Conservation (phyloP, 1,140 invertebrate species). For the Venturia canescens region DNA sequence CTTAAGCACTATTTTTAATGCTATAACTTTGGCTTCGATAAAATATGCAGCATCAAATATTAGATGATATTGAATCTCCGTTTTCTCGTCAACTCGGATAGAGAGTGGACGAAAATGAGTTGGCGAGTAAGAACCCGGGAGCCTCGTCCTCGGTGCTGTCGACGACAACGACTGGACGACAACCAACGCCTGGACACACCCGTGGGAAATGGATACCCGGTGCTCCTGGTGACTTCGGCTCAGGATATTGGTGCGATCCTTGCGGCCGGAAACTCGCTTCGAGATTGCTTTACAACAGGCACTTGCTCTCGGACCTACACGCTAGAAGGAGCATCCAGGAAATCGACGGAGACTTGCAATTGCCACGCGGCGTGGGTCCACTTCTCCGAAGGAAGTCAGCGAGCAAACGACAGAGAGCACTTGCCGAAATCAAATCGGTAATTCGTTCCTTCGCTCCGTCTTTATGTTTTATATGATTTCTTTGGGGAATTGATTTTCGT, state of each 20-base stretch:
- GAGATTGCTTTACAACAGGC: constrained; percentile 84
- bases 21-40: too few species aligned
- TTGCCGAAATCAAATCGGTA: constrained; percentile 41
- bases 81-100: constrained; percentile 46
- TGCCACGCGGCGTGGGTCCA: constrained; percentile 49
- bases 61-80: constrained; percentile 15
- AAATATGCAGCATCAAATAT: not conserved
- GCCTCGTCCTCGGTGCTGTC: constrained; percentile 12
- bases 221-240: constrained; percentile 72
- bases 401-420: constrained; percentile 60
- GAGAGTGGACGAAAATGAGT: constrained; percentile 62
- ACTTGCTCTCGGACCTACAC: constrained; percentile 85
- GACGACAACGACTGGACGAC: constrained; percentile 35
- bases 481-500: not conserved
- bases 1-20: too few species aligned
- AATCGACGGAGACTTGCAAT: constrained; percentile 67
- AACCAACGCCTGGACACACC: constrained; percentile 82
- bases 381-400: constrained; percentile 36
- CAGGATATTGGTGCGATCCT: constrained; percentile 85
- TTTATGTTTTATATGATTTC: not conserved
- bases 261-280: constrained; percentile 86
- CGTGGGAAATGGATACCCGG: constrained; percentile 88
- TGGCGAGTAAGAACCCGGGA: constrained; percentile 8
- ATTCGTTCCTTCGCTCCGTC: constrained; percentile 8
- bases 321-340: constrained; percentile 83